phyloP scores from a whole-genome alignment of 1,140 invertebrate species.

The Marisa cornuarietis region DNA sequence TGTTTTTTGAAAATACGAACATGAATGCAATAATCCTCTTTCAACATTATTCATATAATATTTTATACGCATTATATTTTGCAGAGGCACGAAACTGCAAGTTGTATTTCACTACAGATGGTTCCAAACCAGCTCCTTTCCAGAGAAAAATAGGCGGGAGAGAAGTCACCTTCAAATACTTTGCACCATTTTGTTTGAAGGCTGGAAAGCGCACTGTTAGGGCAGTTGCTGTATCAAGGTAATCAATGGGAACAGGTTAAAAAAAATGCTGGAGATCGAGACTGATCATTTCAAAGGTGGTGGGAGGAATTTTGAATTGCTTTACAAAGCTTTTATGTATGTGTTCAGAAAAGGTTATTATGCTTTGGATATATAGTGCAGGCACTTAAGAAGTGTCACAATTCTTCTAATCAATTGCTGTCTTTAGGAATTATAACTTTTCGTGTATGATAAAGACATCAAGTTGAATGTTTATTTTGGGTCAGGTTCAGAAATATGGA shows the following conservation, averaged over 20 bases:
- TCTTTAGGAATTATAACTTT: too few species aligned
- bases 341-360: too few species aligned
- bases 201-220: constrained; percentile 63
- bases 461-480: too few species aligned
- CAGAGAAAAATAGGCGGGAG: constrained; percentile 58
- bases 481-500: too few species aligned
- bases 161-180: constrained; percentile 64
- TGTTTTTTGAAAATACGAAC: background rate
- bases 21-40: background rate
- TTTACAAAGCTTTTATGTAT: too few species aligned
- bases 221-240: constrained; percentile 62
- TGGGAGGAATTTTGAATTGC: too few species aligned
- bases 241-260: background rate
- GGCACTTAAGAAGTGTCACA: too few species aligned
- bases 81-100: constrained; percentile 62
- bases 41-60: background rate
- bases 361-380: too few species aligned
- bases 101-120: constrained; percentile 66
- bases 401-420: too few species aligned
- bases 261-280: background rate
- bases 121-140: constrained; percentile 64
- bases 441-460: too few species aligned
- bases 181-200: constrained; percentile 64
- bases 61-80: constrained; percentile 21
- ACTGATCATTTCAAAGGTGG: background rate